Conservation (phyloP, 2,797 vertebrate species). For the Hephaestus fuliginosus region DNA sequence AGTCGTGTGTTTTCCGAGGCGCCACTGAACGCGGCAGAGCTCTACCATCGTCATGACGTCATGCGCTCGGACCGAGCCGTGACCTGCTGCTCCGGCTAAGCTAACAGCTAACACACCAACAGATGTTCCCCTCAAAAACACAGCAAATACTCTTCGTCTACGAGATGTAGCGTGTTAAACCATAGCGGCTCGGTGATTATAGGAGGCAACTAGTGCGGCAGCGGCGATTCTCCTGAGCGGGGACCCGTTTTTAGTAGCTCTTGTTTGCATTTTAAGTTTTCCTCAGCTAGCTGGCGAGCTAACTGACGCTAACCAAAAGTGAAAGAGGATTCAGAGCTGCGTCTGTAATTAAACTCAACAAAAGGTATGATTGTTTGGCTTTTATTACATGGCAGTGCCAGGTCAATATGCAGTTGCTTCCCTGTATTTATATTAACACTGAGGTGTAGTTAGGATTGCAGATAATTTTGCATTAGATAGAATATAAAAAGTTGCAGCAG, state of each 20-base stretch:
- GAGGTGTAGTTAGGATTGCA: neutral
- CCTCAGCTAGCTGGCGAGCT: constrained; percentile 67
- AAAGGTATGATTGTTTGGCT: constrained; percentile 38
- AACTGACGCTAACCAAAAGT: constrained; percentile 58
- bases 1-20: constrained; percentile 10
- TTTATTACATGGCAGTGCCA: neutral
- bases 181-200: neutral
- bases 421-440: neutral
- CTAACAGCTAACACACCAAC: constrained; percentile 58
- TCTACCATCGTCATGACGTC: constrained; percentile 69
- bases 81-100: constrained; percentile 74
- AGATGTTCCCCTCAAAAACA: constrained; percentile 48
- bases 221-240: constrained; percentile 17
- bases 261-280: constrained; percentile 64
- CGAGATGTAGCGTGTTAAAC: neutral
- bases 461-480: neutral
- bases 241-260: constrained; percentile 8
- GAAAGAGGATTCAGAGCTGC: constrained; percentile 48
- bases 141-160: neutral
- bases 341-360: neutral
- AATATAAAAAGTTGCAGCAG: neutral
- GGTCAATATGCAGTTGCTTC: constrained; percentile 1
- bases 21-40: constrained; percentile 43
- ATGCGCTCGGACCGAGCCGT: constrained; percentile 68
- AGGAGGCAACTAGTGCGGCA: neutral